phyloP scores from a whole-genome alignment of 2,113 vertebrate genomes.

The Sapajus apella region DNA sequence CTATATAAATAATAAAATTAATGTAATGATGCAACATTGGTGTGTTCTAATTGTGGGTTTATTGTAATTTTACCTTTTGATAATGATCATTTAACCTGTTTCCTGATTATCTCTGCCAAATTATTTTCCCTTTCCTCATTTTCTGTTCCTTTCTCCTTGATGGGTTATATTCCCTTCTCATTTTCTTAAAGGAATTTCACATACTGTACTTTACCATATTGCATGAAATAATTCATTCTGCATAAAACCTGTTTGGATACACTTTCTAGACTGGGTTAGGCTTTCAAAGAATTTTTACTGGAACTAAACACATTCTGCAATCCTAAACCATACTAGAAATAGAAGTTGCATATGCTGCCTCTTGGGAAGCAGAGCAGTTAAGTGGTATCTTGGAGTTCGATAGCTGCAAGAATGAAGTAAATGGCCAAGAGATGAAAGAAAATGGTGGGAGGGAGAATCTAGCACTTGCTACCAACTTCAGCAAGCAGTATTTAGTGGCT shows the following conservation, averaged over 20 bases:
- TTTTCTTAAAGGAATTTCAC: neutral
- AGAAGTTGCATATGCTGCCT: neutral
- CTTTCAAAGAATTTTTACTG: neutral
- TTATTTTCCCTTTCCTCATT: neutral
- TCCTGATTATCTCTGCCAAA: neutral
- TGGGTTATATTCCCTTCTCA: neutral
- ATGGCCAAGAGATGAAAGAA: neutral
- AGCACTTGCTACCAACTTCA: neutral
- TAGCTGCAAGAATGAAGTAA: neutral
- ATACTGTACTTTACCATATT: neutral
- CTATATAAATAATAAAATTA: neutral
- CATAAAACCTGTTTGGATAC: neutral
- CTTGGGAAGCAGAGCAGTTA: neutral
- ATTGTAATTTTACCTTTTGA: neutral
- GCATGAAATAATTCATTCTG: neutral
- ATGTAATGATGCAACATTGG: neutral
- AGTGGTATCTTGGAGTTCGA: neutral
- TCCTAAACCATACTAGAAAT: neutral
- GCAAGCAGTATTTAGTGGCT: neutral
- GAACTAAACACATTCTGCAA: neutral
- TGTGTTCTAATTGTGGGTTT: neutral
- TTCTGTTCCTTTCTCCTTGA: neutral
- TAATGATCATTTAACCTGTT: neutral
- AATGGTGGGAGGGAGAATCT: neutral
- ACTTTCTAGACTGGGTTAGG: neutral